Evolutionary conservation across 2,797 vertebrate genomes (phyloP), one percentile per base, ranked within the genome.

Genomic region (Halcyon smyrnensis): DNA sequence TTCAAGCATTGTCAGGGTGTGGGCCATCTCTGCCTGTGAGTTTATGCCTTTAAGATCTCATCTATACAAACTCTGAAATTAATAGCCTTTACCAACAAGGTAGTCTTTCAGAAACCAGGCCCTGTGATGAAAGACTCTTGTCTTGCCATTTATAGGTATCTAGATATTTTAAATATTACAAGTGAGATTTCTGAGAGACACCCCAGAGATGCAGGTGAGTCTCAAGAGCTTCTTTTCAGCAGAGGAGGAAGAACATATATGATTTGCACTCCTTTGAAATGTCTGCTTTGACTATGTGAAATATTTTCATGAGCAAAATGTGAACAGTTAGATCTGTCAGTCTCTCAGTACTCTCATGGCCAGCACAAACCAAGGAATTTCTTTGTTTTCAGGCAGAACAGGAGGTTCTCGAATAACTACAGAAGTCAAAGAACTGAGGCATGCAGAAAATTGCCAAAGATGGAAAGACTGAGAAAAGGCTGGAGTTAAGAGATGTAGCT

Each of bases 1-100:
- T 18, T 51, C 63, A 24, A 75, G 4, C 2, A 71, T 81, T 46
- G 3, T 27, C 8, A 41, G 10, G 12, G 5, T 34, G 6, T 48
- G 43, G 30, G 25, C 0, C 0, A 48, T 56, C 19, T 84, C 43
- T 87, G 15, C 1, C 37, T 69, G 5, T 36, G 12, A 50, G 12
- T 54, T 70, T 70, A 27, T n/a, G 5, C 24, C 46, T 84, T 65
- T 43, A 43, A 54, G 43, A 73, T 5, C 8, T 80, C 1, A 7
- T 63, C 53, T 50, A 46, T 20, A 27, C 43, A 59, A 28, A 84
- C 21, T 59, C 46, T 54, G 56, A 75, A 53, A 77, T 4, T 5
- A 43, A 13, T 7, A 76, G 34, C 10, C 48, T 75, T 90, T 89
- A 63, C 23, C n/a, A 28, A 36, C 28, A 74, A 32, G 1, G 11